Evolutionary conservation across 1,140 invertebrate species (phyloP), one percentile per base, ranked within the genome.

Genomic region (Magallana ariakensis): DNA sequence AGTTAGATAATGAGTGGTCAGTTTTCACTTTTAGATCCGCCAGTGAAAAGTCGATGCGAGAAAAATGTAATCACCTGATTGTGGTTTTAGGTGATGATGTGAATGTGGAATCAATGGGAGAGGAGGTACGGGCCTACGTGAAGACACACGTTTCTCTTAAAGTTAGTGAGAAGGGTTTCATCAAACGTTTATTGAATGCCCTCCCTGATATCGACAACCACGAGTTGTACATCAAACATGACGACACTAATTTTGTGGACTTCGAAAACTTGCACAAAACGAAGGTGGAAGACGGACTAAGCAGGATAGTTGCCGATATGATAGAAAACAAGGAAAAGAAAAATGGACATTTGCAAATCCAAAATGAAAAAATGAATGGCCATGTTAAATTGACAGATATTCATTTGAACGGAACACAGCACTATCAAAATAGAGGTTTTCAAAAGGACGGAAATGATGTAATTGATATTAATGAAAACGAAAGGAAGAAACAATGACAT

Each of bases 1-100:
- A 90, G 70, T n/a, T 87, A 9, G 60, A 87, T 2, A 87, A 92
- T 58, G 92, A 92, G 60, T 92, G 92, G 92, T 89, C 90, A 13
- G 54, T 90, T 9, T 92, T 92, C 75, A 89, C 89, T 15, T 91
- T 92, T 60, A 80, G 90, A 60, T 85, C 90, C n/a, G 90, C 91
- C 0, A 88, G 80, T 82, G 90, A 92, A 62, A 90, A 90, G 53
- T 90, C 90, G 6, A 66, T 91, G 22, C 85, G 89, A 62, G 83
- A 90, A 22, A 89, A 87, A 80, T 88, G 86, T 75, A 90, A 90
- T 57, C 89, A 90, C 22, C 83, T 92, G 16, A 85, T 90, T 15
- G 88, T 91, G 13, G 22, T 92, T n/a, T 11, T 87, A 9, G 70
- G 75, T 15, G 84, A 89, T 22, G 88, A 86, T 3, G 80, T 87